phyloP scores from a whole-genome alignment of 2,888 invertebrate genomes.

The Xestia ashworthii region DNA sequence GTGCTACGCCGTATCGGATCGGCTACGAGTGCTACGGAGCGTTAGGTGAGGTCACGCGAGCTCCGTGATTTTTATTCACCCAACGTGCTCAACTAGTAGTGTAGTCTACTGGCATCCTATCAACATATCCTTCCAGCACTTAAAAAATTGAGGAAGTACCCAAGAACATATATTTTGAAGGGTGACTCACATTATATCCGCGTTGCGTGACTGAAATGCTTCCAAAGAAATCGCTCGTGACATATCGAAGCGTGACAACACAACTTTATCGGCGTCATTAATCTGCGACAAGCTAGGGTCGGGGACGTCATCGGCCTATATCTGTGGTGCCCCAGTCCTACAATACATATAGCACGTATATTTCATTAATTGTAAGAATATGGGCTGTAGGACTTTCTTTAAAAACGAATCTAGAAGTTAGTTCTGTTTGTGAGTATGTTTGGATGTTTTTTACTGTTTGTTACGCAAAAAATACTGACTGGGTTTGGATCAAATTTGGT shows the following conservation, averaged over 20 bases:
- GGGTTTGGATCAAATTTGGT: no score
- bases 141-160: constrained; percentile 12
- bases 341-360: constrained; percentile 15
- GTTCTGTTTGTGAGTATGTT: no score
- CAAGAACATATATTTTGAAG: constrained; percentile 1
- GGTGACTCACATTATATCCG: constrained; percentile 36
- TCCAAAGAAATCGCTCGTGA: constrained; percentile 53
- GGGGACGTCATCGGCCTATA: constrained; percentile 53
- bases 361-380: constrained; percentile 7
- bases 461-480: no score
- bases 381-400: neutral
- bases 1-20: no score
- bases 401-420: neutral
- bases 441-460: no score
- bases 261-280: constrained; percentile 63
- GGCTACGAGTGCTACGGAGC: no score
- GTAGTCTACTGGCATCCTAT: no score
- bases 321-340: constrained; percentile 23
- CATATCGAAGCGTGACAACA: constrained; percentile 62
- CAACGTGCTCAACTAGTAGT: neutral
- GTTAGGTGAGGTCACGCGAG: no score
- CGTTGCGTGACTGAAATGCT: constrained; percentile 55
- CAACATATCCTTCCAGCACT: neutral
- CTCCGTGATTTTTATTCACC: no score
- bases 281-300: constrained; percentile 58